Evolutionary conservation across 2,113 vertebrate species (phyloP).

Genomic region (Misgurnus anguillicaudatus): DNA sequence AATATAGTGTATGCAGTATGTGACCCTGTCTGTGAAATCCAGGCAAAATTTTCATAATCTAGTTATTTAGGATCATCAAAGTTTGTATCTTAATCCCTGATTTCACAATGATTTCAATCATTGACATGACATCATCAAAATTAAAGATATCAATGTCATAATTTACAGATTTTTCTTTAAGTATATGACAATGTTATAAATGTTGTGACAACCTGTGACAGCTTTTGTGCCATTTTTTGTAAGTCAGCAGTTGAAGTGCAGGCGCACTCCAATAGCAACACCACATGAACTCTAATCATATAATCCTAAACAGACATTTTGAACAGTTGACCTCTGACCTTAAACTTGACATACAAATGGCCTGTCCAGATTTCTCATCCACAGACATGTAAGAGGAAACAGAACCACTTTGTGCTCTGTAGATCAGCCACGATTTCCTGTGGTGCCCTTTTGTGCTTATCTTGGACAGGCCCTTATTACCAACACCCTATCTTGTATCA

Average conservation of each 20-base stretch:
- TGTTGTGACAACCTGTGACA: too few species aligned
- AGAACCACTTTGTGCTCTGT: conserved; percentile 43
- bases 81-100: too few species aligned
- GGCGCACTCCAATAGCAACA: not conserved
- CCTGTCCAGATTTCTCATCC: conserved; percentile 33
- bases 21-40: too few species aligned
- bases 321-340: conserved; percentile 11
- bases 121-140: too few species aligned
- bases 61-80: too few species aligned
- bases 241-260: not conserved
- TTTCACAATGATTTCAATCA: too few species aligned
- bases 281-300: not conserved
- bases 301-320: not conserved
- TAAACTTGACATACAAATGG: conserved; percentile 27
- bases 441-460: conserved; percentile 28
- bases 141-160: too few species aligned
- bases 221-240: too few species aligned
- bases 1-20: too few species aligned
- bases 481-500: conserved; percentile 15
- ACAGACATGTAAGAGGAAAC: conserved; percentile 28
- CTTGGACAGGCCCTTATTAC: conserved; percentile 1
- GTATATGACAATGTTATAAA: too few species aligned
- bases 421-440: conserved; percentile 40
- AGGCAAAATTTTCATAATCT: too few species aligned
- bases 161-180: too few species aligned